Conservation (phyloP, 2,888 invertebrate species). For the Buathra laborator region DNA sequence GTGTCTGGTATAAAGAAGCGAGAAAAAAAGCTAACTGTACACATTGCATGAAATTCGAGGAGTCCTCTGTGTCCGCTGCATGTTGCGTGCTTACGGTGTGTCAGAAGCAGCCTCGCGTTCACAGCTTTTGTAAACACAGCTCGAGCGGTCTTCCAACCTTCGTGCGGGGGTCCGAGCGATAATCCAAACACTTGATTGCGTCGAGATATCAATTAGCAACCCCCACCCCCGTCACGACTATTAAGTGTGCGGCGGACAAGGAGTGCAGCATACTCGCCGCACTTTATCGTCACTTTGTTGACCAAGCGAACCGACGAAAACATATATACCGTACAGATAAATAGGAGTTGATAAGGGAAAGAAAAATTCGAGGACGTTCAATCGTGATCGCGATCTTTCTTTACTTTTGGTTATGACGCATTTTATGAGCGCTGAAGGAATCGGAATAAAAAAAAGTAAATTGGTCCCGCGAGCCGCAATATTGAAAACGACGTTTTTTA, state of each 20-base stretch:
- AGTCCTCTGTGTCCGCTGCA: constrained; percentile 58
- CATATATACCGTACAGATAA: constrained; percentile 26
- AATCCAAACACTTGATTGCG: constrained; percentile 84
- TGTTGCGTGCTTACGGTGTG: constrained; percentile 74
- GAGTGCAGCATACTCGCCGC: constrained; percentile 11
- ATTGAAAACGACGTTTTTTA: neutral
- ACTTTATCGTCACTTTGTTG: constrained; percentile 16
- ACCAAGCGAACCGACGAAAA: constrained; percentile 43
- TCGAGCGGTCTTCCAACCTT: constrained; percentile 63
- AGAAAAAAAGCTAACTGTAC: constrained; percentile 58
- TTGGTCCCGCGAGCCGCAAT: no score
- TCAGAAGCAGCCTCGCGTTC: constrained; percentile 81
- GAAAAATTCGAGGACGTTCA: constrained; percentile 34
- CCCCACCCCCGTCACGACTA: constrained; percentile 61
- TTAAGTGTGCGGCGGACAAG: constrained; percentile 63
- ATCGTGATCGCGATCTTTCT: constrained; percentile 27
- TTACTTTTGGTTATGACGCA: neutral
- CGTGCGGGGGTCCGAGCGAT: constrained; percentile 69
- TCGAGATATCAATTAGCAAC: constrained; percentile 83
- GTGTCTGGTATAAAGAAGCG: constrained; percentile 26
- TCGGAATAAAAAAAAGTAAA: neutral
- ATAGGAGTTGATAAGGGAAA: neutral
- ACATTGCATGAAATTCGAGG: constrained; percentile 70
- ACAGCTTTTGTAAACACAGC: constrained; percentile 82
- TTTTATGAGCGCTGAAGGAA: neutral